Base-by-base conservation (phyloP, 2,888 invertebrate species). In the Dryococelus australis region DNA sequence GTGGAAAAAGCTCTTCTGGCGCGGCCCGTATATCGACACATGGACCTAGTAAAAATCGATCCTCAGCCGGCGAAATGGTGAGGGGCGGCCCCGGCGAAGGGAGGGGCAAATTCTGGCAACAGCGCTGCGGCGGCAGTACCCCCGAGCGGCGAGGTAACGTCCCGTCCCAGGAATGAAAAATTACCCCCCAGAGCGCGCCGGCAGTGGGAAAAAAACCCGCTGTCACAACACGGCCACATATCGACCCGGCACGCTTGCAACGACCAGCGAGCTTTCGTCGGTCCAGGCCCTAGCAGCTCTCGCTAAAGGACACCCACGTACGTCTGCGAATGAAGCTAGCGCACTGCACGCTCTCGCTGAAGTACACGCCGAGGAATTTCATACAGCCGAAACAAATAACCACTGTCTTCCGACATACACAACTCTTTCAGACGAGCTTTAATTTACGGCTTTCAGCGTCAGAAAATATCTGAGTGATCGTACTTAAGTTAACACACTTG, bases 21-120 rank as follows among this genome's bases (percentile, higher is more conserved):
- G 28, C 80, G 28, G 43, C 83, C 35, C 83, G 16, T 83, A 28
- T 83, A 43, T 43, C 83, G 43, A 83, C 83, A 35, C 35, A 35
- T 83, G 35, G 83, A 28, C 83, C 83, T 83, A 83, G 83, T 83
- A 83, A 83, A 83, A 83, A 83, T 83, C 83, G 83, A 83, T 83
- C 83, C 43, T 35, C 35, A 35, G 83, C 35, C 35, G 83, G 35
- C 5, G 16, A 13, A 65, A 24, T 8, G 24, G 65, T 24, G 47
- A 3, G 47, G 8, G 47, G 8, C 5, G 16, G 47, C 0, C 12
- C 47, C 47, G 65, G 65, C 65, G 20, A n/a, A 16, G 65, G 2
- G 10, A n/a, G 65, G n/a, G 65, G 65, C 8, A 65, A 65, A n/a
- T 65, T 65, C 65, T 65, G 65, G 65, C 65, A 65, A 65, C 65